Conservation (phyloP, 64 coral and sea anemone genomes). For the Montipora sp. region DNA sequence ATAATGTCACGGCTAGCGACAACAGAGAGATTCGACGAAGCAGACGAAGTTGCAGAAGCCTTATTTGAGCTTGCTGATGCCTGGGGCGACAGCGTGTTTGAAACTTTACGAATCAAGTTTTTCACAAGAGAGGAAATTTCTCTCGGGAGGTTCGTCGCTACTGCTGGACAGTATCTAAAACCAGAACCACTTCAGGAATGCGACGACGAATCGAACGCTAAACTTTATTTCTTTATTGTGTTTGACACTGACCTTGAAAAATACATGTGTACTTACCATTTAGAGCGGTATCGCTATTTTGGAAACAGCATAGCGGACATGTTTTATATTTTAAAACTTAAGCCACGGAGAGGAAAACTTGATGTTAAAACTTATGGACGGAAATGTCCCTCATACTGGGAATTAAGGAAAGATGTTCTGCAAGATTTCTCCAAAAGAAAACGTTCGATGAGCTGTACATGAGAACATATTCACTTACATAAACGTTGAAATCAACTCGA, state of each 20-base stretch:
- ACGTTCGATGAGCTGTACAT: constrained; percentile 6
- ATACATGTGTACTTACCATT: constrained; percentile 53
- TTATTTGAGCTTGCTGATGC: constrained; percentile 11
- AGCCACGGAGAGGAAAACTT: not conserved
- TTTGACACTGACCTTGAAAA: constrained; percentile 35
- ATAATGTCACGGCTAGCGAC: constrained; percentile 34
- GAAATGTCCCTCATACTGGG: constrained; percentile 59
- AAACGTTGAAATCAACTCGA: not conserved
- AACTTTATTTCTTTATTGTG: constrained; percentile 60
- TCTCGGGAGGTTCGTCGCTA: constrained; percentile 37
- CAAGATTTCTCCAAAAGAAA: constrained; percentile 58
- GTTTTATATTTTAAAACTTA: constrained; percentile 40
- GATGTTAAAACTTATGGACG: constrained; percentile 35
- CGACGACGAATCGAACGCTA: constrained; percentile 32
- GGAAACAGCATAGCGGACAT: constrained; percentile 40
- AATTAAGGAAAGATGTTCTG: constrained; percentile 52
- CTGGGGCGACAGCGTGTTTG: constrained; percentile 46
- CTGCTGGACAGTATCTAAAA: constrained; percentile 57
- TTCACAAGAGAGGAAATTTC: constrained; percentile 65
- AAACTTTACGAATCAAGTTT: constrained; percentile 24
- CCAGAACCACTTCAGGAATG: constrained; percentile 40
- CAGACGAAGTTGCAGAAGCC: constrained; percentile 57
- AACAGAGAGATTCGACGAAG: constrained; percentile 30
- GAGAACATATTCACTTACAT: too few relatives aligned
- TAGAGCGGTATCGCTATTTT: constrained; percentile 42